A percentile compares a stretch with the other conserved stretches of the same genome.
phyloP scores from a whole-genome alignment of 1,140 invertebrate genomes.

The Ridgeia piscesae region DNA sequence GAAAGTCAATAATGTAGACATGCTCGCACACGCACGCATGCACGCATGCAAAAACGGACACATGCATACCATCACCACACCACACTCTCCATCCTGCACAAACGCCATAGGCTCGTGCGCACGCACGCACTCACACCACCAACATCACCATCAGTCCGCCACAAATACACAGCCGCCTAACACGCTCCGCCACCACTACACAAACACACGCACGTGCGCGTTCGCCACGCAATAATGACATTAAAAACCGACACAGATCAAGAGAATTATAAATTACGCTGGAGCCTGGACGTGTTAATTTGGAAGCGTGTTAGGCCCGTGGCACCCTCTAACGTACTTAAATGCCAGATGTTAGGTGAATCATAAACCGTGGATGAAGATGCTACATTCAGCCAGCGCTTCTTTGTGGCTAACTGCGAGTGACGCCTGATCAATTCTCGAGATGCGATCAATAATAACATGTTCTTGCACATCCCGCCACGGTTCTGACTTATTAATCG shows the following conservation, averaged over 20 bases:
- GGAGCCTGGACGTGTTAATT: background rate
- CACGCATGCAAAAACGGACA: too few relatives aligned
- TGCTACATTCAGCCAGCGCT: background rate
- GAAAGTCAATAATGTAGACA: background rate
- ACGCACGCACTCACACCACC: too few relatives aligned
- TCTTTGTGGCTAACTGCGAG: background rate
- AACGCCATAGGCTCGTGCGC: too few relatives aligned
- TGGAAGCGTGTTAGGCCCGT: background rate
- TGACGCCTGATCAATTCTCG: background rate
- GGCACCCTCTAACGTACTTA: background rate
- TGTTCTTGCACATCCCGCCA: background rate
- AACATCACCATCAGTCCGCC: too few relatives aligned
- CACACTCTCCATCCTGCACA: too few relatives aligned
- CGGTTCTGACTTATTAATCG: background rate
- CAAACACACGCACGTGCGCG: too few relatives aligned
- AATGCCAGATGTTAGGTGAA: background rate
- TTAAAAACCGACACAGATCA: background rate
- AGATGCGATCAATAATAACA: background rate
- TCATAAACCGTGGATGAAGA: background rate
- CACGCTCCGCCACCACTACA: too few relatives aligned
- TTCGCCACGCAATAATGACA: too few relatives aligned
- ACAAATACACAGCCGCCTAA: too few relatives aligned
- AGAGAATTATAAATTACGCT: background rate
- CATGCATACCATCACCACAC: too few relatives aligned
- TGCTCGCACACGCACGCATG: too few relatives aligned